Conservation (phyloP, 2,888 invertebrate species). For the Drosophila kuntzei region DNA sequence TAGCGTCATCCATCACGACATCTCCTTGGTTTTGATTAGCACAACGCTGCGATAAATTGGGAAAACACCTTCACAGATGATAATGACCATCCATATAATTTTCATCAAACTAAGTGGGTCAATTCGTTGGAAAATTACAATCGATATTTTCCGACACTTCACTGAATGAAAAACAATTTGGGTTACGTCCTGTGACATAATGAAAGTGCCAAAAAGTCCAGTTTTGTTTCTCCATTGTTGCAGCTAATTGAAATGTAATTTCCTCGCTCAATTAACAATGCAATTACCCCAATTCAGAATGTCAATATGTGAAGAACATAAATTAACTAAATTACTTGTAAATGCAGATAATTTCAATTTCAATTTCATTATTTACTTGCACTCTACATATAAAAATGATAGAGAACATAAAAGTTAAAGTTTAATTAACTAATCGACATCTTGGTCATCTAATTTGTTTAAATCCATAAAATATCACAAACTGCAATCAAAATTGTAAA, state of each 20-base stretch:
- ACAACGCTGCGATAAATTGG: slow-evolving; percentile 55
- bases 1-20: slow-evolving; percentile 68
- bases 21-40: slow-evolving; percentile 61
- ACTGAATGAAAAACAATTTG: slow-evolving; percentile 8
- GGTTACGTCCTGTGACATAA: slow-evolving; percentile 2
- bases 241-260: slow-evolving; percentile 53
- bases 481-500: background rate
- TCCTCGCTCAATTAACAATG: slow-evolving; percentile 28
- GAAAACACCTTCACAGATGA: slow-evolving; percentile 4
- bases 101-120: slow-evolving; percentile 51
- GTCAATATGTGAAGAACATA: background rate
- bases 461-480: background rate
- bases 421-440: slow-evolving; percentile 9
- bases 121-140: slow-evolving; percentile 23
- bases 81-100: slow-evolving; percentile 31
- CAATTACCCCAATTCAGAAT: slow-evolving; percentile 24
- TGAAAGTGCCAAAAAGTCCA: background rate
- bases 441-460: background rate
- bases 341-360: slow-evolving; percentile 1
- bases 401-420: background rate
- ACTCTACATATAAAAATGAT: background rate
- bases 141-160: slow-evolving; percentile 19
- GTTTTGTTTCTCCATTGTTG: slow-evolving; percentile 8
- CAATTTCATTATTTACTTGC: slow-evolving; percentile 1
- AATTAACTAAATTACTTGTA: slow-evolving; percentile 1